Conservation (phyloP, 2,888 invertebrate genomes). For the Dasypogon diadema region DNA sequence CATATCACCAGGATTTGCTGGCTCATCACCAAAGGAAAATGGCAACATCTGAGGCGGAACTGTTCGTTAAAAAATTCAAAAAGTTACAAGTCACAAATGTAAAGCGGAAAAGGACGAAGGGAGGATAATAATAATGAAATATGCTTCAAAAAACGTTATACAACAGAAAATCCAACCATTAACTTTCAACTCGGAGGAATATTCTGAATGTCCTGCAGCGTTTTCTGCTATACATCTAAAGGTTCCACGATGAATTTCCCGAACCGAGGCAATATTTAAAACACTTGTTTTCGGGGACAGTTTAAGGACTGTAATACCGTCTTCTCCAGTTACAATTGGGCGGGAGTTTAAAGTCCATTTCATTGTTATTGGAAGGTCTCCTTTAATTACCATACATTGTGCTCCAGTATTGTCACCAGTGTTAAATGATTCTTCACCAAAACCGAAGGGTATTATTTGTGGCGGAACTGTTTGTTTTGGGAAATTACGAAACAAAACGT, state of each 20-base stretch:
- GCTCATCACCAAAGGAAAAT: conserved; percentile 78
- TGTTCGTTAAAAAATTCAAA: conserved; percentile 58
- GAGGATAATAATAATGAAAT: no score
- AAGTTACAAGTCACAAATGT: no score
- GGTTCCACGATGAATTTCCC: conserved; percentile 77
- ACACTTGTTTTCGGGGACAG: conserved; percentile 75
- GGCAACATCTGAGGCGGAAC: conserved; percentile 77
- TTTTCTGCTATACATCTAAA: conserved; percentile 83
- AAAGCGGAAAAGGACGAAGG: no score
- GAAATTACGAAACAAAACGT: no score
- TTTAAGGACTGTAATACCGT: conserved; percentile 70
- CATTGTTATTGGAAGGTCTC: conserved; percentile 83
- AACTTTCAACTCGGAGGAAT: conserved; percentile 77
- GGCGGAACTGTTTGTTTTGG: conserved; percentile 42
- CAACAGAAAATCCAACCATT: conserved; percentile 77
- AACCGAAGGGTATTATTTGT: conserved; percentile 71
- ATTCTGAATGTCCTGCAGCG: conserved; percentile 75
- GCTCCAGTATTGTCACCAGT: conserved; percentile 78
- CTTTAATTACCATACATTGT: conserved; percentile 80
- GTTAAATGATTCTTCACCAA: conserved; percentile 79
- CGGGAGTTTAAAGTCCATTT: conserved; percentile 75
- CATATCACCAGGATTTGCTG: conserved; percentile 77
- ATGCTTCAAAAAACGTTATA: background rate
- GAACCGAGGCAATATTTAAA: conserved; percentile 76
- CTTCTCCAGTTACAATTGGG: conserved; percentile 69